phyloP scores from a whole-genome alignment of 2,888 invertebrate species.

The Arrhopalites spinosus region DNA sequence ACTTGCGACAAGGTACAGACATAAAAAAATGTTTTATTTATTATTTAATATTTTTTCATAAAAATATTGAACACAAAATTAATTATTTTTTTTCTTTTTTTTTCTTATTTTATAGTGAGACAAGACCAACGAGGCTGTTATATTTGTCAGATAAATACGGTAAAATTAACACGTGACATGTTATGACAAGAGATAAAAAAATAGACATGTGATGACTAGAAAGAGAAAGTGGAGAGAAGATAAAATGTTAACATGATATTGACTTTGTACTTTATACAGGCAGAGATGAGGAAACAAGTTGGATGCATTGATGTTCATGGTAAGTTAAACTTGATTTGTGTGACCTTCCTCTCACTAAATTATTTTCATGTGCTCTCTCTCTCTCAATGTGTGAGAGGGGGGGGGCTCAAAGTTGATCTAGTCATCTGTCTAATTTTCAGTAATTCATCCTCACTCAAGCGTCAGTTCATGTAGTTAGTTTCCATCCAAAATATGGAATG shows the following conservation, averaged over 20 bases:
- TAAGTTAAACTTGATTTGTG: constrained; percentile 61
- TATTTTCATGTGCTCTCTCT: too few species aligned
- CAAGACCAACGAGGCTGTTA: constrained; percentile 86
- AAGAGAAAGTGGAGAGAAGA: neutral
- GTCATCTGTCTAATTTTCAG: constrained; percentile 20
- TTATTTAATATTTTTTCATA: too few species aligned
- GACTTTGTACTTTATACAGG: constrained; percentile 21
- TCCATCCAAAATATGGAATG: neutral
- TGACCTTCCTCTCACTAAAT: neutral
- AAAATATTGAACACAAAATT: too few species aligned
- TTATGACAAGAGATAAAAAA: neutral
- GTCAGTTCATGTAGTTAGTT: neutral
- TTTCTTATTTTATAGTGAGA: constrained; percentile 62
- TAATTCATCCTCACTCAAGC: constrained; percentile 10
- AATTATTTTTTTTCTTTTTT: too few species aligned
- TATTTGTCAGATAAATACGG: constrained; percentile 91
- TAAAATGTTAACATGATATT: constrained; percentile 9
- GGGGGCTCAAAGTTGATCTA: constrained; percentile 4
- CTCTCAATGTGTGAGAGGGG: too few species aligned
- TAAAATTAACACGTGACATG: constrained; percentile 58
- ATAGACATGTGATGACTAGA: neutral
- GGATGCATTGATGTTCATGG: constrained; percentile 88
- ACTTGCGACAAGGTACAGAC: constrained; percentile 69
- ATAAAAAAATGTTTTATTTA: too few species aligned
- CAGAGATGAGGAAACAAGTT: constrained; percentile 80